Conservation (phyloP, 2,888 invertebrate genomes). For the Nomada ferruginata region DNA sequence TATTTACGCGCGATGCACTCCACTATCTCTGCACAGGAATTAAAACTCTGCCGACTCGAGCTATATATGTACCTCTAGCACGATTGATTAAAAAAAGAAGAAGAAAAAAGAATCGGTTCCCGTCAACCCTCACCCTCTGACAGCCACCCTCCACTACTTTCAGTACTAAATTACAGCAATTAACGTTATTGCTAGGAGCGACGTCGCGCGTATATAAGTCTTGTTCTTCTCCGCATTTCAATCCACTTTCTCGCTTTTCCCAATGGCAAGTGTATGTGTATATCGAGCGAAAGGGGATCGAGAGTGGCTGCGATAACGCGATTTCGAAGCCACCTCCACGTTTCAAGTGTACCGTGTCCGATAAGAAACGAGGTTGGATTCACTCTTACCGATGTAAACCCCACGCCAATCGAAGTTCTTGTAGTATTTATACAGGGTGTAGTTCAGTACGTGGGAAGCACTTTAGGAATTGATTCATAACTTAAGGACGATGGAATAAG, state of each 20-base stretch:
- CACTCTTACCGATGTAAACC: constrained; percentile 51
- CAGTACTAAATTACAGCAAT: constrained; percentile 79
- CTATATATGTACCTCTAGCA: not conserved
- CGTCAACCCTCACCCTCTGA: not conserved
- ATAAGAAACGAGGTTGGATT: constrained; percentile 70
- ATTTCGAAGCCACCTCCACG: constrained; percentile 63
- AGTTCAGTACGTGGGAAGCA: not conserved
- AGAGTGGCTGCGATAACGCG: constrained; percentile 69
- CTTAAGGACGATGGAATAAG: not conserved
- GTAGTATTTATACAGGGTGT: not conserved
- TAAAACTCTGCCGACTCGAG: not conserved
- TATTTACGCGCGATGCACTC: not conserved
- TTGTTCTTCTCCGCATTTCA: constrained; percentile 54
- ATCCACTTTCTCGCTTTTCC: constrained; percentile 56
- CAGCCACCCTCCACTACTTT: constrained; percentile 2
- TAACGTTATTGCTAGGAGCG: constrained; percentile 80
- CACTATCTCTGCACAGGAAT: too few relatives aligned
- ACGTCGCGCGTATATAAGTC: constrained; percentile 61
- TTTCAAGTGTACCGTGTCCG: constrained; percentile 72
- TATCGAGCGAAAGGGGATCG: constrained; percentile 56
- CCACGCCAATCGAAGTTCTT: constrained; percentile 9
- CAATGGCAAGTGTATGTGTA: constrained; percentile 43
- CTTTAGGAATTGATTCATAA: constrained; percentile 16
- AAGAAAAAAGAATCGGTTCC: not conserved
- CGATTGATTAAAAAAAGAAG: constrained; percentile 26